Conservation (phyloP, 1,140 invertebrate species). For the Scaptomyza hsui region DNA sequence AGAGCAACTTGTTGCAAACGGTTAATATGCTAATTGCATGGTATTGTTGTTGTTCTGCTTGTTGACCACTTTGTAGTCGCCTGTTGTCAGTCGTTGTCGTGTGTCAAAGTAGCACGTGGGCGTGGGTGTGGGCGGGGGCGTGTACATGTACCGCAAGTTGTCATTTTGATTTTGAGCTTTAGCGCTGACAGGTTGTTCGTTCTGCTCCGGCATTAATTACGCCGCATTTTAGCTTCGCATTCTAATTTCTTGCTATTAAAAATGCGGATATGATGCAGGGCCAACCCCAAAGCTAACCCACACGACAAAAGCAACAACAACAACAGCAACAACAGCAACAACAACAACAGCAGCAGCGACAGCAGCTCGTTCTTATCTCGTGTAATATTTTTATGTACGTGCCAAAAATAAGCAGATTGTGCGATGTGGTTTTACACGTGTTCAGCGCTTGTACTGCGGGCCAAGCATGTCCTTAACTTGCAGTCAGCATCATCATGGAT, state of each 20-base stretch:
- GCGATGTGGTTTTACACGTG: constrained; percentile 63
- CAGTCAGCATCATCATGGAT: constrained; percentile 53
- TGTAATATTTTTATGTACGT: constrained; percentile 79
- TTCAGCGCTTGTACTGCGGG: constrained; percentile 67
- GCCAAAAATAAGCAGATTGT: constrained; percentile 63
- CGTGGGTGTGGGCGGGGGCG: constrained; percentile 41
- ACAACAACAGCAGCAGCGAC: constrained; percentile 1
- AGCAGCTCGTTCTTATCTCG: constrained; percentile 61
- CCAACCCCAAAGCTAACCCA: constrained; percentile 43
- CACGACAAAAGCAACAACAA: constrained; percentile 29
- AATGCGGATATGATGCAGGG: constrained; percentile 62
- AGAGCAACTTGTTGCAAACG: constrained; percentile 41
- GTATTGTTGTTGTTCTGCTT: constrained; percentile 33
- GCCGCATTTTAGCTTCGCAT: constrained; percentile 54
- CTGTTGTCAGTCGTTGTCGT: constrained; percentile 13
- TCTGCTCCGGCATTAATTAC: constrained; percentile 65
- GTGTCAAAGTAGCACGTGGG: constrained; percentile 4
- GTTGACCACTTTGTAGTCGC: constrained; percentile 54
- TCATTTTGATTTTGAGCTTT: constrained; percentile 65
- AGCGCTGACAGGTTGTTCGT: constrained; percentile 60
- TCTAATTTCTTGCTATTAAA: constrained; percentile 49
- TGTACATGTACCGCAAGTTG: constrained; percentile 51
- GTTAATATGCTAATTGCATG: constrained; percentile 71
- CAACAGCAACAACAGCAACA: constrained; percentile 1
- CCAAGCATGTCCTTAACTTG: constrained; percentile 66